These are phyloP conservation scores for Campylorhamphus procurvoides DNA, from an alignment of 2,113 vertebrate species.

Conservation along the genomic window DNA sequence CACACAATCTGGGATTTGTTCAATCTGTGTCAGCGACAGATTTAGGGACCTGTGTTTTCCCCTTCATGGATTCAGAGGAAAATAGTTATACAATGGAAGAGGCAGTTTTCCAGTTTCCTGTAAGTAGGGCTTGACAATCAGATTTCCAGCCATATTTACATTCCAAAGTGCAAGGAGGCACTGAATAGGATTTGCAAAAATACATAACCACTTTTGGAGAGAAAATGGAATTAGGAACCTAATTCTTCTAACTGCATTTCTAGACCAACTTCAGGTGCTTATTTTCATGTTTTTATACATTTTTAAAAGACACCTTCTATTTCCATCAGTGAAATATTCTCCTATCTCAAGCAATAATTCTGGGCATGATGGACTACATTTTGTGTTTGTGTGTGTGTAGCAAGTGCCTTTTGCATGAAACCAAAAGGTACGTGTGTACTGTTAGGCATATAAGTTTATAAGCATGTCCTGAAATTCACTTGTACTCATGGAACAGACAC, in stretches of 20 bases:
- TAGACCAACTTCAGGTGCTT: background rate
- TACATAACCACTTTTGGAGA: background rate
- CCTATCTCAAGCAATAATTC: background rate
- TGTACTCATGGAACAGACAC: background rate
- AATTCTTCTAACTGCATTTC: background rate
- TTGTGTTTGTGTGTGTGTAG: background rate
- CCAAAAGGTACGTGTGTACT: background rate
- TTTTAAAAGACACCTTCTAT: background rate
- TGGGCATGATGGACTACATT: background rate
- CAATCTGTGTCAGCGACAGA: background rate
- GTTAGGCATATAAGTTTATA: background rate
- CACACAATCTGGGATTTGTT: background rate
- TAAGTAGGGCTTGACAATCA: background rate
- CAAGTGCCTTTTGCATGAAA: background rate
- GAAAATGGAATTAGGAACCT: background rate
- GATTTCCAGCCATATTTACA: background rate
- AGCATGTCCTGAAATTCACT: background rate
- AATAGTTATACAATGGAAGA: background rate
- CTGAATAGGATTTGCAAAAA: background rate
- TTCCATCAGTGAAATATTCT: background rate
- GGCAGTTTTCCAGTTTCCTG: background rate
- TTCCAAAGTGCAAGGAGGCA: background rate
- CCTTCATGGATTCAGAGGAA: background rate
- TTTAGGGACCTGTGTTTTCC: background rate
- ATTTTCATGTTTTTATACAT: background rate